A percentile compares a stretch with the other conserved stretches of the same genome.
phyloP scores from a whole-genome alignment of 1,140 invertebrate species.

The Pseudomyrmex sp. region DNA sequence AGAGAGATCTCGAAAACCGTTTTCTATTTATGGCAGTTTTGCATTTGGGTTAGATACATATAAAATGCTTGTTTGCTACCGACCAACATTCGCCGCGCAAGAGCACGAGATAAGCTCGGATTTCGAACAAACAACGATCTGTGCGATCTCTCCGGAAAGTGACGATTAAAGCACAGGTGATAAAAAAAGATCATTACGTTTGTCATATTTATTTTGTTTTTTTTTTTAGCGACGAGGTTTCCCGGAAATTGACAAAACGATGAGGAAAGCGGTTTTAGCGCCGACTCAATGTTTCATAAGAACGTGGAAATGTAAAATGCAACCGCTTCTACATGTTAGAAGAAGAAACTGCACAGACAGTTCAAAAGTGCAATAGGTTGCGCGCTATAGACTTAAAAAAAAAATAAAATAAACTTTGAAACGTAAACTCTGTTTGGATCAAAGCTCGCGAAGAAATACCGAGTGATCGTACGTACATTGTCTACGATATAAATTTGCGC shows the following conservation, averaged over 20 bases:
- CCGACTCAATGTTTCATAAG: no score
- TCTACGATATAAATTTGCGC: no score
- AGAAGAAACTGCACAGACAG: neutral
- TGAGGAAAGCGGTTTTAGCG: no score
- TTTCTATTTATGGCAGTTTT: neutral
- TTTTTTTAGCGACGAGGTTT: neutral
- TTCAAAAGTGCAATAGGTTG: neutral
- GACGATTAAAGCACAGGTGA: conserved; percentile 21
- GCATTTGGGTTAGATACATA: conserved; percentile 15
- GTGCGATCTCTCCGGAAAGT: neutral
- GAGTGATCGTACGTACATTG: no score
- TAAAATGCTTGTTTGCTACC: conserved; percentile 26
- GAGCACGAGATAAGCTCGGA: conserved; percentile 22
- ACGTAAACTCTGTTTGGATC: no score
- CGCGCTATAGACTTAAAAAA: neutral
- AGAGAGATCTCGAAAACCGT: no score
- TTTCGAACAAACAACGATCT: conserved; percentile 10
- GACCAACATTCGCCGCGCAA: conserved; percentile 9
- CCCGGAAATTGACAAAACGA: neutral
- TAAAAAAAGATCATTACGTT: neutral
- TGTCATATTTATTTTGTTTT: neutral
- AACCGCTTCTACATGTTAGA: neutral
- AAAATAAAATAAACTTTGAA: neutral
- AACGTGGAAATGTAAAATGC: neutral
- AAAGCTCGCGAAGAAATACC: no score